A percentile compares a stretch with the other conserved stretches of the same genome.
Conservation (phyloP, 2,888 invertebrate species). For the Malacosoma neustria region DNA sequence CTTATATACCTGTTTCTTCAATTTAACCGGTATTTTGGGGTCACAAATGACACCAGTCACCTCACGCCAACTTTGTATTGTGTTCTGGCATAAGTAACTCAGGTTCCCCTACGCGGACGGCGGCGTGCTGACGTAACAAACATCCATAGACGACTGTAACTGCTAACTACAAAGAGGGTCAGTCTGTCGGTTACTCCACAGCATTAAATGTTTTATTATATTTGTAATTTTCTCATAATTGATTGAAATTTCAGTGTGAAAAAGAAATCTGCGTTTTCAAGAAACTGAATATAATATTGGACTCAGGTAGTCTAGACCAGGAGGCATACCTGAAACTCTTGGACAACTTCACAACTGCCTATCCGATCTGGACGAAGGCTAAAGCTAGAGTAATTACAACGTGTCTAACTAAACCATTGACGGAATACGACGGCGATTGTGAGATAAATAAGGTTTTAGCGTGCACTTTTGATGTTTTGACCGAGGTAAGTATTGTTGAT, state of each 20-base stretch:
- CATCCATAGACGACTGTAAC: no score
- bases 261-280: slow-evolving; percentile 48
- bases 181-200: no score
- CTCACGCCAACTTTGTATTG: no score
- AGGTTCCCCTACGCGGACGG: no score
- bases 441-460: slow-evolving; percentile 48
- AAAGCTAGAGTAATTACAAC: slow-evolving; percentile 45
- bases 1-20: no score
- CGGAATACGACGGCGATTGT: slow-evolving; percentile 36
- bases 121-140: no score
- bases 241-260: slow-evolving; percentile 34
- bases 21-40: no score
- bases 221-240: no score
- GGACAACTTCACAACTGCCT: slow-evolving; percentile 35
- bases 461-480: slow-evolving; percentile 52
- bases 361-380: slow-evolving; percentile 44
- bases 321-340: slow-evolving; percentile 41
- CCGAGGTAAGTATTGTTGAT: slow-evolving; percentile 38
- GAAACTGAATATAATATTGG: slow-evolving; percentile 34
- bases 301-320: slow-evolving; percentile 30
- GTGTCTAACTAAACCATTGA: slow-evolving; percentile 33
- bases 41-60: no score
- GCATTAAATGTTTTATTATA: no score
- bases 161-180: no score
- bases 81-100: no score